Evolutionary conservation across 2,888 invertebrate species (phyloP).

Genomic region (Caenorhabditis zanzibari): DNA sequence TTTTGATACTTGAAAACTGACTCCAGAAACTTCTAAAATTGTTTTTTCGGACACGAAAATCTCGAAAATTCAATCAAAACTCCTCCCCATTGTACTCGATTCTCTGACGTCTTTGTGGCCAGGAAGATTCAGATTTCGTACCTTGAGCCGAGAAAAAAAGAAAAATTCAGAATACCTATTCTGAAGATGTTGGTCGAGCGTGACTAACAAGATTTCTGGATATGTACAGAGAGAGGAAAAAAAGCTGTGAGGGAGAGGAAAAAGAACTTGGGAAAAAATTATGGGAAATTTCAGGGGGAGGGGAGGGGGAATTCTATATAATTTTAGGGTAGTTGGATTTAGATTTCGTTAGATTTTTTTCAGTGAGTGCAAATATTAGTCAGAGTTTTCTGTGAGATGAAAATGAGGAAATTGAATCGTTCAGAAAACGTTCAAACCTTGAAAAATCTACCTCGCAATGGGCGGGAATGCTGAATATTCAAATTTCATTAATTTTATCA

Average conservation of each 20-base stretch:
- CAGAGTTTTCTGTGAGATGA: too few relatives aligned
- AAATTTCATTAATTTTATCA: too few relatives aligned
- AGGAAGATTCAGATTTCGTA: background rate
- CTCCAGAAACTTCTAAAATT: background rate
- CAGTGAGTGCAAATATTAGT: too few relatives aligned
- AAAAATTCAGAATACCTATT: slow-evolving; percentile 17
- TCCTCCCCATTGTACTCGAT: background rate
- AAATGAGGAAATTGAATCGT: too few relatives aligned
- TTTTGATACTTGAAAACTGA: background rate
- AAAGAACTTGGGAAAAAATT: background rate
- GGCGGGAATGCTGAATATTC: too few relatives aligned
- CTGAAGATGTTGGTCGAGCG: slow-evolving; percentile 40
- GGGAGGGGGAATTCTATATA: too few relatives aligned
- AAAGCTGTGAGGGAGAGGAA: background rate
- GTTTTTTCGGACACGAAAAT: background rate
- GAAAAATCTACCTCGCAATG: too few relatives aligned
- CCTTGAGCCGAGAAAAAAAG: background rate
- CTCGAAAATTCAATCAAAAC: background rate
- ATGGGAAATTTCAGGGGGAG: background rate
- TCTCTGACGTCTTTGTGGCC: slow-evolving; percentile 14
- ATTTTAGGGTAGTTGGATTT: too few relatives aligned
- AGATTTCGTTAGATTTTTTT: too few relatives aligned
- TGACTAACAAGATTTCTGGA: slow-evolving; percentile 51
- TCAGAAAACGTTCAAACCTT: too few relatives aligned
- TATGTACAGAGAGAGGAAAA: background rate